Evolutionary conservation across 2,888 invertebrate species (phyloP), one percentile per base, ranked within the genome.

Genomic region (Aspidapion aeneum): DNA sequence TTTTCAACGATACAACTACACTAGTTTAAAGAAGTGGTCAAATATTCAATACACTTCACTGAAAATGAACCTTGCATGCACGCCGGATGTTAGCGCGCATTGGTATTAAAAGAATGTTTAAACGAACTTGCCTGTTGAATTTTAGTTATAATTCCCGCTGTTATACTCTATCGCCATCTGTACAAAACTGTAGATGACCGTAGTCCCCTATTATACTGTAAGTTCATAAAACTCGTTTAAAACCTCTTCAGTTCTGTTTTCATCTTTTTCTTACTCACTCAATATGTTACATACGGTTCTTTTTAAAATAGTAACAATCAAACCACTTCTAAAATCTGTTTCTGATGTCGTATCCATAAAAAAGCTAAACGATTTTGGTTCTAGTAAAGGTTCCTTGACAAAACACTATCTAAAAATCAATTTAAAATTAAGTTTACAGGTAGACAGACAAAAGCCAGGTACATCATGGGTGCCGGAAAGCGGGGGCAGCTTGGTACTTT

Each of bases 41-140:
- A 52, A 52, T n/a, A 19, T 52, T 52, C 7, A 52, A n/a, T 52
- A 52, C n/a, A 52, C 52, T 52, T n/a, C 3, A 19, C 52, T 52
- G 52, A 52, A 52, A 52, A 19, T 52, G 52, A 52, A 52, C 52
- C 52, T n/a, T 52, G 12, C n/a, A 48, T 48, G 49, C 17, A 9
- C 52, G 52, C 52, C 52, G 52, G 52, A 52, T 52, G 52, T 52
- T 17, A 19, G 17, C 19, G 17, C n/a, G 52, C 19, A 52, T 52
- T 52, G 52, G 52, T 9, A 52, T 52, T 5, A 52, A 52, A 52
- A 52, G 52, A 52, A 52, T 52, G 52, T 19, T 18, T 18, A 19
- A 52, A 18, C 17, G 19, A 52, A 52, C 52, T 12, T 35, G 35
- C 35, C 35, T 35, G 5, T 35, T 35, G 35, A 35, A 35, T 7